A percentile compares a stretch with the other conserved stretches of the same genome.
These are phyloP conservation scores for Uloborus diversus DNA, from an alignment of 1,140 invertebrate species.

Conservation along the genomic window DNA sequence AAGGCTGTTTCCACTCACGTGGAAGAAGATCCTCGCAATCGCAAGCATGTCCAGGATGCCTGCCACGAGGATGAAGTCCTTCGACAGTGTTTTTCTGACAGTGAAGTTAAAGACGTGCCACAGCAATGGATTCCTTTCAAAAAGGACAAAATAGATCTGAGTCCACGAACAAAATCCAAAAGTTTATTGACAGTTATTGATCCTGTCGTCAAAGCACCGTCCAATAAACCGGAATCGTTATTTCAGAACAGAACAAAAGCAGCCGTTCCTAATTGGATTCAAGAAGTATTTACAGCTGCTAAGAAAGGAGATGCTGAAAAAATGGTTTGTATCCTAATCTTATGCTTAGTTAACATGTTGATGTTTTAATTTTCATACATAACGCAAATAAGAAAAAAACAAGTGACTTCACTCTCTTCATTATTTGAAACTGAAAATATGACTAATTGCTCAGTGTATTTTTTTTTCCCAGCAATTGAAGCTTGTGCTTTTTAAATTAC, in stretches of 20 bases:
- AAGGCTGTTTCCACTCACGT: constrained; percentile 49
- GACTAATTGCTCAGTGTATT: too few relatives aligned
- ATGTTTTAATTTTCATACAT: too few relatives aligned
- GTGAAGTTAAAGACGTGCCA: constrained; percentile 41
- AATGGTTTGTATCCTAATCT: constrained; percentile 61
- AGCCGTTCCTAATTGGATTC: constrained; percentile 67
- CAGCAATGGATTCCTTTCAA: constrained; percentile 2
- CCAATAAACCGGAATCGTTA: constrained; percentile 2
- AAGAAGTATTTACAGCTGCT: constrained; percentile 64
- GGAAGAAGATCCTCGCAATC: constrained; percentile 21
- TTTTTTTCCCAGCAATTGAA: too few relatives aligned
- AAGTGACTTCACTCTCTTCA: too few relatives aligned
- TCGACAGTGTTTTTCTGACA: constrained; percentile 56
- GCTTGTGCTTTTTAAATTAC: too few relatives aligned
- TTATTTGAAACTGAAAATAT: too few relatives aligned
- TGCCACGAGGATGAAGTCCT: constrained; percentile 32
- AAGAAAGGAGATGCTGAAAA: constrained; percentile 63
- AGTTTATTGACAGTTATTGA: constrained; percentile 27
- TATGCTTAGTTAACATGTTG: too few relatives aligned
- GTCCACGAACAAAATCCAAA: constrained; percentile 34
- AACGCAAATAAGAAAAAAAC: too few relatives aligned
- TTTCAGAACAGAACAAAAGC: constrained; percentile 49
- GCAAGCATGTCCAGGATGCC: constrained; percentile 12
- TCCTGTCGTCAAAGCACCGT: neutral
- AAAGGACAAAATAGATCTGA: constrained; percentile 12